A percentile compares a stretch with the other conserved stretches of the same genome.
Evolutionary conservation across 2,113 vertebrate species (phyloP).

Genomic region (Falcunculus frontatus): DNA sequence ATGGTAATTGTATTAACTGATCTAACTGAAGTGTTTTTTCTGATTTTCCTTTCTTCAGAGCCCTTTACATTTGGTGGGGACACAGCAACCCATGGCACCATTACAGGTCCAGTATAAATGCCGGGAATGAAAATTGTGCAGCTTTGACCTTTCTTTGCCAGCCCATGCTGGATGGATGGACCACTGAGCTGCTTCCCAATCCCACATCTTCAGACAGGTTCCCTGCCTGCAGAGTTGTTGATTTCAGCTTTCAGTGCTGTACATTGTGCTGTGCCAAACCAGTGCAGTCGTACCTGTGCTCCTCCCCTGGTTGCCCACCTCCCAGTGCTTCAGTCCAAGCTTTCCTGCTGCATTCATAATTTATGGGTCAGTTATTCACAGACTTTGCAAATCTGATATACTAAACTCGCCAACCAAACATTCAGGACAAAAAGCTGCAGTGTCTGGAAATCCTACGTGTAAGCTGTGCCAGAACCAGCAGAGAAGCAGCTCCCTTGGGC

Average conservation of each 20-base stretch:
- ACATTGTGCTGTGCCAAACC: background rate
- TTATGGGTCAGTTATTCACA: background rate
- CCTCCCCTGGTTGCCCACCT: background rate
- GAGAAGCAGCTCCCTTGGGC: background rate
- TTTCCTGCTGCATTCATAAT: background rate
- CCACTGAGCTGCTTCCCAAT: background rate
- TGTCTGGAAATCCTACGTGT: background rate
- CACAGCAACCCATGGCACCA: conserved; percentile 74
- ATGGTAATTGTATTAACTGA: background rate
- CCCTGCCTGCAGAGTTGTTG: background rate
- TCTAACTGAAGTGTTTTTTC: background rate
- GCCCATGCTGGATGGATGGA: background rate
- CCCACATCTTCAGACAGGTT: background rate
- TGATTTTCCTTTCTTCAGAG: conserved; percentile 67
- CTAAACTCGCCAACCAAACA: background rate
- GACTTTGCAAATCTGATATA: background rate
- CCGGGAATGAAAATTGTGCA: conserved; percentile 20
- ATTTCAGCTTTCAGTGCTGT: background rate
- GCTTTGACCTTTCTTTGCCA: background rate
- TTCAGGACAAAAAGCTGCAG: background rate
- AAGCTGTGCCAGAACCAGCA: background rate
- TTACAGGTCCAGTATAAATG: conserved; percentile 70
- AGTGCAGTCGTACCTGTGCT: background rate
- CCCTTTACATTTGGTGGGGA: conserved; percentile 75
- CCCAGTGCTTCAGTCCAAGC: background rate